Conservation (phyloP, 2,888 invertebrate species). For the Cetonia aurata region DNA sequence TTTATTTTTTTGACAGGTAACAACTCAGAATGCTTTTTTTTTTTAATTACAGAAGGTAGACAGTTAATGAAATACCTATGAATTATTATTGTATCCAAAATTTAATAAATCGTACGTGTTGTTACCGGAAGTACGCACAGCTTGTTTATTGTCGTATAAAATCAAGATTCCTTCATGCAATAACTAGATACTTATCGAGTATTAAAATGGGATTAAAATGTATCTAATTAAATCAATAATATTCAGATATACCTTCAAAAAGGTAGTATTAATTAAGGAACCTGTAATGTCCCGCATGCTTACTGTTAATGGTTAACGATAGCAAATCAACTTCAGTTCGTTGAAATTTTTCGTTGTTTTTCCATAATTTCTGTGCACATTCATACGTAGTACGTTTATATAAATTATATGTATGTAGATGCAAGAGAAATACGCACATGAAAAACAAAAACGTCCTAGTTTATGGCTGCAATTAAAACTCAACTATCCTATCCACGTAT, state of each 20-base stretch:
- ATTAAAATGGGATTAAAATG: no score
- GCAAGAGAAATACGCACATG: conserved; percentile 5
- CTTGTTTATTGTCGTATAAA: no score
- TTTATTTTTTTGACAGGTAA: no score
- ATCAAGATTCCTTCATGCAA: no score
- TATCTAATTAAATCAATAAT: conserved; percentile 22
- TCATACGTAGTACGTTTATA: no score
- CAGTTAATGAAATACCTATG: no score
- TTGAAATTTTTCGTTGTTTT: conserved; percentile 12
- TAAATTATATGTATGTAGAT: neutral
- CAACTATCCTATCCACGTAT: conserved; percentile 31
- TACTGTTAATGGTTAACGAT: conserved; percentile 4
- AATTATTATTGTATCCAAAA: no score
- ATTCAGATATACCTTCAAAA: neutral
- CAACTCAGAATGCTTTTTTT: no score
- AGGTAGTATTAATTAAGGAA: conserved; percentile 15
- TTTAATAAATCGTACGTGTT: no score
- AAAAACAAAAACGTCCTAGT: conserved; percentile 29
- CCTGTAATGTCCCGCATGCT: conserved; percentile 9
- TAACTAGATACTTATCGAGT: no score
- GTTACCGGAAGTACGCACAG: no score
- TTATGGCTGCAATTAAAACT: conserved; percentile 31
- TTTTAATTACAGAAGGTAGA: no score
- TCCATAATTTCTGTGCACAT: conserved; percentile 7
- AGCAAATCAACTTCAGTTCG: conserved; percentile 14